phyloP scores from a whole-genome alignment of 2,113 vertebrate species.

The Tretioscincus oriximinensis region DNA sequence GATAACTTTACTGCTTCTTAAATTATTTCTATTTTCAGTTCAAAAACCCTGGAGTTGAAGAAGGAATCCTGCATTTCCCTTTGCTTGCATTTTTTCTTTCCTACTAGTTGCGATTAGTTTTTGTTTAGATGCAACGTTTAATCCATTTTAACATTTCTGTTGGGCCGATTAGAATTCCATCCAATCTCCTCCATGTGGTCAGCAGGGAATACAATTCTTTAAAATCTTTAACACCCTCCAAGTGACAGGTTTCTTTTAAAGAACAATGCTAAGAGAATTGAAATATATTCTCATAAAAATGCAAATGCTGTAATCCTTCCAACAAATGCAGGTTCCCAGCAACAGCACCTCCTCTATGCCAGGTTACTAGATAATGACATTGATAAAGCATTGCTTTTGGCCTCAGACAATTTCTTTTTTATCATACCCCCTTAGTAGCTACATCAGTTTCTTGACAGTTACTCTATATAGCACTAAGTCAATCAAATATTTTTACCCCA shows the following conservation, averaged over 20 bases:
- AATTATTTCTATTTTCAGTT: too few species aligned
- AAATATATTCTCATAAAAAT: neutral
- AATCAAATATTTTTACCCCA: neutral
- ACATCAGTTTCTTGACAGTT: conserved; percentile 14
- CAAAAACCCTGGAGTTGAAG: too few species aligned
- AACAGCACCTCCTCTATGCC: neutral
- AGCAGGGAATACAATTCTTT: neutral
- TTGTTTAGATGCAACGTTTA: too few species aligned
- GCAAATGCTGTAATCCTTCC: neutral
- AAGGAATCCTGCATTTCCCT: too few species aligned
- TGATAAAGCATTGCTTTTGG: conserved; percentile 1
- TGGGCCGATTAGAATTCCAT: neutral
- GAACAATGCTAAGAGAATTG: neutral
- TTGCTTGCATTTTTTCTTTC: too few species aligned
- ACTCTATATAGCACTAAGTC: neutral
- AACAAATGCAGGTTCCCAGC: neutral
- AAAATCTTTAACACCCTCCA: neutral
- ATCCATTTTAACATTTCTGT: neutral
- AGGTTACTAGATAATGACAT: neutral
- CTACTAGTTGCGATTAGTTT: neutral
- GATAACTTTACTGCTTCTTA: too few species aligned
- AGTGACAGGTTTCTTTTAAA: neutral
- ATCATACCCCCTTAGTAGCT: neutral
- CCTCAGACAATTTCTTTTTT: conserved; percentile 4
- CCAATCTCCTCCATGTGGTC: neutral